Evolutionary conservation across 1,140 invertebrate species (phyloP), one percentile per base, ranked within the genome.

Genomic region (Samia ricini): DNA sequence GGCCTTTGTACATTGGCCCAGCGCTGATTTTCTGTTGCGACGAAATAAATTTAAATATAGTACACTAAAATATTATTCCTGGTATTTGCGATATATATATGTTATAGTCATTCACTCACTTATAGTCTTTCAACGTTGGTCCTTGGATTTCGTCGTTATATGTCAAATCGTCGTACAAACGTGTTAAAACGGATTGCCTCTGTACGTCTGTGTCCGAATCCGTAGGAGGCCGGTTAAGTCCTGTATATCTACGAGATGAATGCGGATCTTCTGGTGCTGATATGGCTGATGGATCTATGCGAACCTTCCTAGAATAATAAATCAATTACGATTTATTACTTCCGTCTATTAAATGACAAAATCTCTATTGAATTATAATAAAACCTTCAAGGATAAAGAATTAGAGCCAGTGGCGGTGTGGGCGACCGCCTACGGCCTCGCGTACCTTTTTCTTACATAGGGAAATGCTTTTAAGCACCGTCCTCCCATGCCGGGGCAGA

Each of bases 111-210:
- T 10, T 0, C 2, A 23, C 51, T 1, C 65, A 85, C 83, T 65
- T 82, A 59, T 77, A 83, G 48, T 85, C 81, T 57, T 81, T 84
- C 1, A 88, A 55, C 1, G 76, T 88, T 0, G 80, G 83, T 19
- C 64, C 71, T 2, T 6, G 8, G 29, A 68, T 56, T 5, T 73
- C 72, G 6, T 72, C 65, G 0, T 67, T 61, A 18, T 60, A 19
- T 0, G 69, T 60, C 18, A 80, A 55, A 10, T 80, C 68, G 6
- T 84, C 77, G 23, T 80, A 77, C 6, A 85, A 60, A 2, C 76
- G 65, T 4, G 73, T 70, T 4, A 88, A 64, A 0, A 72, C 72
- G 0, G 81, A 83, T 1, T 62, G 75, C 18, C 75, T 55, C 6
- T 56, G 42, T 1, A 74, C 61, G 5, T 83, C 71, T 1, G 54